Evolutionary conservation across 2,888 invertebrate genomes (phyloP).

Genomic region (Crocallis elinguaria): DNA sequence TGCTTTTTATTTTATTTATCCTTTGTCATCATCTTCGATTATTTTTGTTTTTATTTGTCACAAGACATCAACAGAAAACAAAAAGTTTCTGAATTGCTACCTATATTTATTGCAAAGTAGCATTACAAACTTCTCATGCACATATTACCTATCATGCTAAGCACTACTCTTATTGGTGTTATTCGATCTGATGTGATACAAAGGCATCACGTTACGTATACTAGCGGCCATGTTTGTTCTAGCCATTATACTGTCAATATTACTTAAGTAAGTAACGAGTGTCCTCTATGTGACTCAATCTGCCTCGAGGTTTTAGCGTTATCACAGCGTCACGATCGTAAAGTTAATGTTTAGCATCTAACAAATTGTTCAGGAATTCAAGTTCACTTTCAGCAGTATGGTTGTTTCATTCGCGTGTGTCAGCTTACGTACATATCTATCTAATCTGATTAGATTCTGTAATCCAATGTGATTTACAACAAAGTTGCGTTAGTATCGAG

Average conservation of each 20-base stretch:
- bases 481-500: constrained; percentile 6
- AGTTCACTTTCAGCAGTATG: constrained; percentile 14
- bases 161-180: constrained; percentile 9
- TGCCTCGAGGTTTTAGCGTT: constrained; percentile 46
- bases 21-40: background rate
- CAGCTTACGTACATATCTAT: constrained; percentile 9
- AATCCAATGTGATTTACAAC: constrained; percentile 15
- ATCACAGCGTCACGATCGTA: constrained; percentile 45
- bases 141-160: too few species aligned
- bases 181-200: constrained; percentile 36
- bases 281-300: constrained; percentile 61
- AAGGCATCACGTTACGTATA: constrained; percentile 47
- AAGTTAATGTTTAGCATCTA: constrained; percentile 39
- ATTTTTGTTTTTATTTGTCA: background rate
- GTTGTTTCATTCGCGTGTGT: background rate
- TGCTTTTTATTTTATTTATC: constrained; percentile 30
- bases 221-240: constrained; percentile 68
- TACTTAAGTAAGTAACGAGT: constrained; percentile 47
- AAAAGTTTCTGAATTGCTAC: background rate
- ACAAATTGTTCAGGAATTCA: constrained; percentile 25
- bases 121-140: too few species aligned
- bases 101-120: constrained; percentile 14
- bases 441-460: constrained; percentile 22
- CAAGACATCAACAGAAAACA: background rate
- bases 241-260: constrained; percentile 62